Evolutionary conservation across 1,140 invertebrate genomes (phyloP).

Genomic region (Euborellia annulipes): DNA sequence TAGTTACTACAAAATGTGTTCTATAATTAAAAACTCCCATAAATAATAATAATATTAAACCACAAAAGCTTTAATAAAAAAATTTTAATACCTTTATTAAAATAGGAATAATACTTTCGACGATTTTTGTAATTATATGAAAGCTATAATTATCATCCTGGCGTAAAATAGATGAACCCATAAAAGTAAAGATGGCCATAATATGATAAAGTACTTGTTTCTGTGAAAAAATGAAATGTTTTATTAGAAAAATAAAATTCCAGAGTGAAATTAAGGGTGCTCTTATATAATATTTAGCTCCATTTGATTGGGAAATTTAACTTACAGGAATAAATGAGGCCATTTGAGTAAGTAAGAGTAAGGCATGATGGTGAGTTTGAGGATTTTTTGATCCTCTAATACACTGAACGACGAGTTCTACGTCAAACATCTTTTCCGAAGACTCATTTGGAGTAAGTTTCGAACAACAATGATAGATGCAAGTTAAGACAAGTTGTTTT

Average conservation of each 20-base stretch:
- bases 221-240: constrained; percentile 20
- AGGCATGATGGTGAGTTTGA: constrained; percentile 83
- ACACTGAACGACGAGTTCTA: constrained; percentile 72
- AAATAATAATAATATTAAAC: background rate
- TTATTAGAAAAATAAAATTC: background rate
- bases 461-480: constrained; percentile 53
- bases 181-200: constrained; percentile 91
- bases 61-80: background rate
- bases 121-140: constrained; percentile 78
- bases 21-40: background rate
- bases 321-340: constrained; percentile 49
- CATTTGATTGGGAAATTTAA: too few relatives aligned
- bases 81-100: too few relatives aligned
- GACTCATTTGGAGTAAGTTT: constrained; percentile 31
- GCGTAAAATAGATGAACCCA: constrained; percentile 75
- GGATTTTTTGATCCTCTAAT: constrained; percentile 79
- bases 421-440: constrained; percentile 47
- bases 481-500: constrained; percentile 70
- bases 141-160: constrained; percentile 90
- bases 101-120: constrained; percentile 78
- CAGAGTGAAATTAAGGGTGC: too few relatives aligned
- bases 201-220: constrained; percentile 77
- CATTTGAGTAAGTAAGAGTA: constrained; percentile 61
- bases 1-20: too few relatives aligned
- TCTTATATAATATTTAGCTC: too few relatives aligned